These are phyloP conservation scores for Scomber colias DNA, from an alignment of 2,113 vertebrate genomes.

Conservation along the genomic window DNA sequence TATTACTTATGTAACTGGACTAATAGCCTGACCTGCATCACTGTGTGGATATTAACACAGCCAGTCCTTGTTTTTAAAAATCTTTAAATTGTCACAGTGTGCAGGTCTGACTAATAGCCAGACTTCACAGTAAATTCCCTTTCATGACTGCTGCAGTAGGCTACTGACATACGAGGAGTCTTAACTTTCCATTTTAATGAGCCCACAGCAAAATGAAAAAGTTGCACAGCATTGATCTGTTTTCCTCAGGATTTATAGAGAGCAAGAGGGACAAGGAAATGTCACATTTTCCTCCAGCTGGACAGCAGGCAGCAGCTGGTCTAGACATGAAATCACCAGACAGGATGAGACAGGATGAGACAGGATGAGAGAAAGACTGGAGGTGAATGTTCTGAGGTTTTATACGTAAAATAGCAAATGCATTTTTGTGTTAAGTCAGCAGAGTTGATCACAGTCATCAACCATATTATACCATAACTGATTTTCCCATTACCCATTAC, in stretches of 20 bases:
- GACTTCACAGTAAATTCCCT: background rate
- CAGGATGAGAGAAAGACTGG: constrained; percentile 6
- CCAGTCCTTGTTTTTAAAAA: too few species aligned
- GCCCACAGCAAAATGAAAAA: constrained; percentile 2
- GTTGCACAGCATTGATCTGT: constrained; percentile 48
- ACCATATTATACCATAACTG: too few species aligned
- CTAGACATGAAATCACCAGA: constrained; percentile 74
- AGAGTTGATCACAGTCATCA: too few species aligned
- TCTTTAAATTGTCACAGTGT: background rate
- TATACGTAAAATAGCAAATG: background rate
- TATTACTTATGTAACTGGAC: too few species aligned
- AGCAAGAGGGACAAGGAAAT: constrained; percentile 42
- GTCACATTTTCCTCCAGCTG: constrained; percentile 70
- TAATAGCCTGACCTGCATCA: too few species aligned
- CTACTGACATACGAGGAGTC: background rate
- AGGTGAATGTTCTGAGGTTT: constrained; percentile 12
- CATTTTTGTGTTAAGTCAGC: too few species aligned
- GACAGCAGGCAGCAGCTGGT: constrained; percentile 64
- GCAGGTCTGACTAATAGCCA: background rate
- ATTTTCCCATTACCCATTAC: too few species aligned
- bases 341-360: constrained; percentile 38
- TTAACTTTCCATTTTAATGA: constrained; percentile 46
- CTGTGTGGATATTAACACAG: too few species aligned
- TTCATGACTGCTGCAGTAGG: background rate
- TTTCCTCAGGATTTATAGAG: constrained; percentile 52